Evolutionary conservation across 1,140 invertebrate species (phyloP), one percentile per base, ranked within the genome.

Genomic region (Cryptotermes secundus): DNA sequence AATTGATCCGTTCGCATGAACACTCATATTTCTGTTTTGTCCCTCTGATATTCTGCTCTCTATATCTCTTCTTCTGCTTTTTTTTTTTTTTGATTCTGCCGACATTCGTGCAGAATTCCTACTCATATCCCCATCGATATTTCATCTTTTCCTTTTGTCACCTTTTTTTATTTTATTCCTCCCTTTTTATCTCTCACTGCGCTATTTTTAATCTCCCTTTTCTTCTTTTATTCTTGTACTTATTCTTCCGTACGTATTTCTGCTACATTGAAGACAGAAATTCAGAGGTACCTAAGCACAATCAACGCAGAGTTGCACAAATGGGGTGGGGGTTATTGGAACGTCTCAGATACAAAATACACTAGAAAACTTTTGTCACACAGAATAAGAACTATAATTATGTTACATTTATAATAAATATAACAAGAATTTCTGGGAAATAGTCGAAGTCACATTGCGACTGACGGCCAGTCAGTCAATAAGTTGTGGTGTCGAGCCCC

Each of bases 121-220:
- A 31, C 59, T 3, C 59, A 72, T 72, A 26, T 72, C 59, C 59
- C 31, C 59, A 72, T 72, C 59, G 59, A 72, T 31, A 72, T 72
- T 72, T 72, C 59, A 72, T 72, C n/a, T 0, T 72, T 72, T 72
- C 59, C 59, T 72, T 72, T 7, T 72, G 59, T 31, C 59, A 72
- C n/a, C 31, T 59, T 59, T 59, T 72, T n/a, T 59, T 59, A 3
- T 72, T 72, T 31, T 72, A 72, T 72, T 72, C 59, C 59, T 72
- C n/a, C 59, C 26, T 31, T 72, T 72, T n/a, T 72, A 72, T 72
- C 26, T 72, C 26, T 26, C 59, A 72, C 26, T 31, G 59, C 59
- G 59, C 59, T 26, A 72, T 72, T 72, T 59, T 72, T 72, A 72
- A 72, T 72, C 26, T 72, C 59, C n/a, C 14, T n/a, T 72, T 72